Conservation (phyloP, 2,797 vertebrate genomes). For the Cottoperca gobio region DNA sequence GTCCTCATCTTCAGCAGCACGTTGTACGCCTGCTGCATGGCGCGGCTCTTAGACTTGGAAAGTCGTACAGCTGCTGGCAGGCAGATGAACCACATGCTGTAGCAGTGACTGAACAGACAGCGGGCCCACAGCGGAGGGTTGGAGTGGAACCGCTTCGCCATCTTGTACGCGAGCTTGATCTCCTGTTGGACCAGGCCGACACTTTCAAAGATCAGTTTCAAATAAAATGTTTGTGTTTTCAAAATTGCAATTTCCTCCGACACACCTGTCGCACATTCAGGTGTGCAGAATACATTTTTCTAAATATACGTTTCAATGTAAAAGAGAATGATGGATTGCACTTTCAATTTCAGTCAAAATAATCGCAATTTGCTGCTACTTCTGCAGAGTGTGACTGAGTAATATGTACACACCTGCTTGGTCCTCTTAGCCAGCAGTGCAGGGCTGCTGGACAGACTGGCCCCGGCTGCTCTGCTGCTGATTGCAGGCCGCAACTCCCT, state of each 20-base stretch:
- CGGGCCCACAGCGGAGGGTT: conserved; percentile 94
- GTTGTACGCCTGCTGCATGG: conserved; percentile 94
- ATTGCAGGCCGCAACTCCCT: conserved; percentile 88
- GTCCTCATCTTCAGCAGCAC: conserved; percentile 94
- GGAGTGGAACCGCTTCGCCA: conserved; percentile 91
- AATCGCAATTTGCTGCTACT: too few relatives aligned
- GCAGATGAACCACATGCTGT: conserved; percentile 99
- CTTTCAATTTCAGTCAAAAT: too few relatives aligned
- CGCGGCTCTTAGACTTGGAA: conserved; percentile 90
- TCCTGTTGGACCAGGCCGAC: conserved; percentile 82
- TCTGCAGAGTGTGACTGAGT: not conserved
- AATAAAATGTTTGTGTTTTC: too few relatives aligned
- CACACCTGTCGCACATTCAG: too few relatives aligned
- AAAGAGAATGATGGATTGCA: too few relatives aligned
- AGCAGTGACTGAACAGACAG: conserved; percentile 96
- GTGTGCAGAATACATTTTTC: too few relatives aligned
- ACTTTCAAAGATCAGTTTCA: too few relatives aligned
- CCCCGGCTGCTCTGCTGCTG: conserved; percentile 86
- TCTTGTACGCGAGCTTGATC: conserved; percentile 95
- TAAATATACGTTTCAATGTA: too few relatives aligned
- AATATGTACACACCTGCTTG: conserved; percentile 88
- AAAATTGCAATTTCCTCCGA: too few relatives aligned
- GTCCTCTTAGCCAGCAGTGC: conserved; percentile 97
- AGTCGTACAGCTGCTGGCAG: conserved; percentile 91
- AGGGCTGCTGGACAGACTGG: conserved; percentile 91